Percentiles rank a stretch among this genome's conserved stretches.
Evolutionary conservation across 2,888 invertebrate species (phyloP).

Genomic region (Thymelicus sylvestris): DNA sequence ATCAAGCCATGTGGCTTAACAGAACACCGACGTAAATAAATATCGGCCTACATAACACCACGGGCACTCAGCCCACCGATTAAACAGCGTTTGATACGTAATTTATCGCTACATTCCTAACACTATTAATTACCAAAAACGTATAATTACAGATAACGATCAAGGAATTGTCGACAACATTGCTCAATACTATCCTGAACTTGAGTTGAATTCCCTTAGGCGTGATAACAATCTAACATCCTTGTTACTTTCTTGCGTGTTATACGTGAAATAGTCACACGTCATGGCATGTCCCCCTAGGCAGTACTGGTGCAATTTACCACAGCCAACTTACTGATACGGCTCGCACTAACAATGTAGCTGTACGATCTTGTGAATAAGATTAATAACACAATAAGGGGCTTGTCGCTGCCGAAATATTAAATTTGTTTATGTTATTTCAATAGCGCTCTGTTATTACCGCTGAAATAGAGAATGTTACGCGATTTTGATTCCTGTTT

Average conservation of each 20-base stretch:
- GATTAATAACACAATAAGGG: constrained; percentile 34
- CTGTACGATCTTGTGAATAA: constrained; percentile 28
- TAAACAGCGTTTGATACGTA: constrained; percentile 27
- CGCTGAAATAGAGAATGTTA: neutral
- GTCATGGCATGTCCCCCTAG: constrained; percentile 75
- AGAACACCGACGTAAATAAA: constrained; percentile 31
- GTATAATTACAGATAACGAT: constrained; percentile 50
- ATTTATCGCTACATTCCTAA: constrained; percentile 41
- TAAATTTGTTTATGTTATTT: constrained; percentile 35
- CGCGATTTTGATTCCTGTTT: constrained; percentile 16
- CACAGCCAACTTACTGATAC: constrained; percentile 25
- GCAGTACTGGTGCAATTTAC: constrained; percentile 48
- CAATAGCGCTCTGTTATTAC: neutral
- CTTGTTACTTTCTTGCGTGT: constrained; percentile 77
- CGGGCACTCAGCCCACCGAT: constrained; percentile 10
- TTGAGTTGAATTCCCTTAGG: constrained; percentile 63
- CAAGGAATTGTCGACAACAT: constrained; percentile 48
- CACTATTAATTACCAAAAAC: constrained; percentile 47
- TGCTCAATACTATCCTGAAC: constrained; percentile 50
- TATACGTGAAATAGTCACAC: constrained; percentile 73
- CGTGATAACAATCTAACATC: constrained; percentile 77
- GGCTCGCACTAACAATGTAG: constrained; percentile 5
- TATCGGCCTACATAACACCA: constrained; percentile 25
- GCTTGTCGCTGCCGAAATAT: constrained; percentile 38
- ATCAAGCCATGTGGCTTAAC: constrained; percentile 34